Conservation (phyloP, 2,797 vertebrate genomes). For the Pampus argenteus region DNA sequence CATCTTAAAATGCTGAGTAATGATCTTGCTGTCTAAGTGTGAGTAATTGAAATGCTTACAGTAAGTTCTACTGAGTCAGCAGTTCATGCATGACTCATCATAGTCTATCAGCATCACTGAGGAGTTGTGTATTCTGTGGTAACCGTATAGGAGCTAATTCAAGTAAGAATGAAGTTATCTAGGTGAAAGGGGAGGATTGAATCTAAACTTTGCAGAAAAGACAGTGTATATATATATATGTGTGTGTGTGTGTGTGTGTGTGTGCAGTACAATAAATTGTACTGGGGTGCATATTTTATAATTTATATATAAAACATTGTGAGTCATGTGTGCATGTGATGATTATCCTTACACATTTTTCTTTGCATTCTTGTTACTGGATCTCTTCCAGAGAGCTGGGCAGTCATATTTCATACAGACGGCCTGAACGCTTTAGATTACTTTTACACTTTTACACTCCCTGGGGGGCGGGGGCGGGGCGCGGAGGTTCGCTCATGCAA, state of each 20-base stretch:
- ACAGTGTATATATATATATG: neutral
- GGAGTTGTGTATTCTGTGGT: neutral
- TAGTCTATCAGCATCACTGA: slow-evolving; percentile 6
- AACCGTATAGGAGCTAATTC: neutral
- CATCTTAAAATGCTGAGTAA: neutral
- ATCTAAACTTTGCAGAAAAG: slow-evolving; percentile 36
- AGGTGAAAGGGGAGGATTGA: slow-evolving; percentile 41
- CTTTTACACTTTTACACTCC: slow-evolving; percentile 24
- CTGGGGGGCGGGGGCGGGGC: neutral
- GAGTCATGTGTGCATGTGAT: slow-evolving; percentile 16
- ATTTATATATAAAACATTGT: slow-evolving; percentile 36
- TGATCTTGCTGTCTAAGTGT: neutral
- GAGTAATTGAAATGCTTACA: slow-evolving; percentile 6
- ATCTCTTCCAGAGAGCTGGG: slow-evolving; percentile 32
- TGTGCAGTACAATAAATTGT: slow-evolving; percentile 7
- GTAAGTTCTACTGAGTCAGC: slow-evolving; percentile 46
- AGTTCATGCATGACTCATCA: neutral
- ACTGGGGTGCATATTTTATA: slow-evolving; percentile 29
- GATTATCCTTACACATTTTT: slow-evolving; percentile 9
- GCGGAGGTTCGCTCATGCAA: slow-evolving; percentile 7
- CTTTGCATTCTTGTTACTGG: slow-evolving; percentile 10
- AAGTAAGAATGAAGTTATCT: slow-evolving; percentile 21
- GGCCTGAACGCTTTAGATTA: slow-evolving; percentile 32
- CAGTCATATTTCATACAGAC: slow-evolving; percentile 30
- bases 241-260: slow-evolving; percentile 15